Base-by-base conservation (phyloP, 2,113 vertebrate species). In the Oenanthe melanoleuca region DNA sequence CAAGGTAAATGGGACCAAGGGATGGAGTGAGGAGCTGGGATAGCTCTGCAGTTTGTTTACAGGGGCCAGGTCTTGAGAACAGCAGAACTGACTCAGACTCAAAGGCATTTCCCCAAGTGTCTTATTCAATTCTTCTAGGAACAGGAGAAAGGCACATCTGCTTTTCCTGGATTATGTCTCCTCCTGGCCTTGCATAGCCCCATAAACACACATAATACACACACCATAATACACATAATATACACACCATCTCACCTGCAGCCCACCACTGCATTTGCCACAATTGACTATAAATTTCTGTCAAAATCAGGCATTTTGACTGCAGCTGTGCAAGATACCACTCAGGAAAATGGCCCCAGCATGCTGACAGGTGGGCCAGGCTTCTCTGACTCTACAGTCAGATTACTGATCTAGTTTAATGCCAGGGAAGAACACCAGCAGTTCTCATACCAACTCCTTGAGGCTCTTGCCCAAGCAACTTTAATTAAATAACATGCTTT, bases 1-100 rank as follows among this genome's bases (percentile, higher is more conserved):
- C 3, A 52, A 77, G 55, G 47, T 59, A 45, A 50, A 38, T 1
- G 24, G 44, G 47, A 61, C 40, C 20, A n/a, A 37, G 0, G 1
- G 45, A 14, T 9, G 19, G 16, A 52, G 31, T 4, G 37, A 64
- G 6, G 13, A 72, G 59, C 83, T 47, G 37, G 44, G 60, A 57
- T 42, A 87, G 42, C 45, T 80, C 72, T 57, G 55, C 63, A 18
- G 14, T 33, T 50, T 24, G 31, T 17, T 60, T 33, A 29, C 33
- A 9, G 0, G 6, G 45, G 44, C 57, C 53, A 42, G 55, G 44
- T 40, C 56, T 17, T 12, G 31, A 22, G 67, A 94, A 26, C 28
- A 91, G 72, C 63, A 38, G 42, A 77, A 42, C 17, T 56, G 59
- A 33, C 83, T 71, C 34, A 9, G 45, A 25, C 26, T 47, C 42